Evolutionary conservation across 1,140 invertebrate genomes (phyloP).

Genomic region (Drosophila pectinifera): DNA sequence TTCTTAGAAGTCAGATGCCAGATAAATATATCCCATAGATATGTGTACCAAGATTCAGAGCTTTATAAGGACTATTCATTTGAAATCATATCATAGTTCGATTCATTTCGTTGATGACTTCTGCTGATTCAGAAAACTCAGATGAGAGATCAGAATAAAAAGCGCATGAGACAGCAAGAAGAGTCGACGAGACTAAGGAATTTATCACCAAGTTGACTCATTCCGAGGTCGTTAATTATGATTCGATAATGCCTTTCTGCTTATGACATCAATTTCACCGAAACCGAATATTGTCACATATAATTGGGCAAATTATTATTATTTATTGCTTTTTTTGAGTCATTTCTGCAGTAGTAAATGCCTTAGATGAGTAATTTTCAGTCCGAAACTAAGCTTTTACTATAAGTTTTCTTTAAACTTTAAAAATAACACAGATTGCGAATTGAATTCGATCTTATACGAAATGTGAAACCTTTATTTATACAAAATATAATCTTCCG

Average conservation of each 20-base stretch:
- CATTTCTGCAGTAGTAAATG: not conserved
- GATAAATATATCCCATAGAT: too few relatives aligned
- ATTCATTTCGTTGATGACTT: not conserved
- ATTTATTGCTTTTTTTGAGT: conserved; percentile 4
- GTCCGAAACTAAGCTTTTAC: not conserved
- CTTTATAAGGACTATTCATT: not conserved
- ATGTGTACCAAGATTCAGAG: not conserved
- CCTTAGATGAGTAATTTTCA: not conserved
- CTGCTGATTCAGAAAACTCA: conserved; percentile 10
- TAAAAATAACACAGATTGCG: too few relatives aligned
- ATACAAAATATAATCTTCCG: too few relatives aligned
- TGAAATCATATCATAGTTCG: not conserved
- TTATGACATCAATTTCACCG: conserved; percentile 12
- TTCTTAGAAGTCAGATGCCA: too few relatives aligned
- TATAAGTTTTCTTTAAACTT: too few relatives aligned
- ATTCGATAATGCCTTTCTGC: conserved; percentile 18
- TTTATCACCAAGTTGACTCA: conserved; percentile 35
- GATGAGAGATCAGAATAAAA: conserved; percentile 9
- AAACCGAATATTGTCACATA: not conserved
- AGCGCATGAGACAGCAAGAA: conserved; percentile 19
- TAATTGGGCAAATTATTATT: not conserved
- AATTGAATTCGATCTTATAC: too few relatives aligned
- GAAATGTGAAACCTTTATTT: too few relatives aligned
- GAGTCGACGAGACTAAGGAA: conserved; percentile 9
- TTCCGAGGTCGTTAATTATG: conserved; percentile 18